Evolutionary conservation across 2,113 vertebrate genomes (phyloP), one percentile per base, ranked within the genome.

Genomic region (Bubo scandiacus): DNA sequence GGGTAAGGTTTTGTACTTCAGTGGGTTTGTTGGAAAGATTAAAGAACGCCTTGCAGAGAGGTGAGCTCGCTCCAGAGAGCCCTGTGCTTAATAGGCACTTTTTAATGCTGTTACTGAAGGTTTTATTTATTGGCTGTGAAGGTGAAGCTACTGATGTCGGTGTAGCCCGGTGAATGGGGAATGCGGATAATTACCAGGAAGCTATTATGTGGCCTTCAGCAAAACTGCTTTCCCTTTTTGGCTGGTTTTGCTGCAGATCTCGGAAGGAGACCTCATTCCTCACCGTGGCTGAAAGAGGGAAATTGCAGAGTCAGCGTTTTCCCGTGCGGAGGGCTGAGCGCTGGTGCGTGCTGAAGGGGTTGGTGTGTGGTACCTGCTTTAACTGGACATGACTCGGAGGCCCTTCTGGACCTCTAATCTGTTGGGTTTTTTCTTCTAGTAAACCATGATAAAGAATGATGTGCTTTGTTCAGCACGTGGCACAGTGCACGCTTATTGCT

Each of bases 241-340:
- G 83, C 80, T 63, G 57, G n/a, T 12, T 20, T 26, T 22, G n/a
- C 75, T 72, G 57, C 62, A 66, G 1, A 14, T 32, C 52, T 80
- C 32, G 3, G 62, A 23, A 65, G 81, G 73, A 40, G 65, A 77
- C 54, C 73, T 90, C 73, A 2, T 71, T 91, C 63, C 77, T 70
- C 40, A 1, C 10, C 3, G 0, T 59, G 82, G 23, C 87, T 30
- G 32, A 12, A 23, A 70, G 70, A 42, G 47, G 22, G 51, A 30
- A 87, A 59, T 22, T 7, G 73, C 59, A 10, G 78, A 58, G 43
- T 15, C 36, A 55, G 87, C 10, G 2, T 22, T 78, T 66, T 43
- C 57, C 36, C 1, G 1, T 6, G 4, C 0, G 9, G 45, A 15
- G 51, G 36, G 14, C 61, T 13, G 8, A n/a, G 52, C 4, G 9